Evolutionary conservation across 2,888 invertebrate genomes (phyloP), one percentile per base, ranked within the genome.

Genomic region (Cephus pygmeus): DNA sequence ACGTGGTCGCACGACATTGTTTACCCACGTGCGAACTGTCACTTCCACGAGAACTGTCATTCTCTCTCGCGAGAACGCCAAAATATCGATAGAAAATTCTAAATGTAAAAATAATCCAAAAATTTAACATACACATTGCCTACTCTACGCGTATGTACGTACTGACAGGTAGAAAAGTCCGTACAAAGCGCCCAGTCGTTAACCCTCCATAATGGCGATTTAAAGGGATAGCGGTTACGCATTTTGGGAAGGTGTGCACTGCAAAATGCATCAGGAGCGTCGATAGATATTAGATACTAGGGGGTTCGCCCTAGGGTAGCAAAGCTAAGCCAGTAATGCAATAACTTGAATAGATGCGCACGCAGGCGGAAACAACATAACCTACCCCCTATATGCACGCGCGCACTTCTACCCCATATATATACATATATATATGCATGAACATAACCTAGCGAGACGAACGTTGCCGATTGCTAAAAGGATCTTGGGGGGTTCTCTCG

Each of bases 251-350:
- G 89, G 88, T 88, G 88, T 82, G 85, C 87, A 82, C 84, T 85
- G 87, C 82, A 87, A 88, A 86, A 88, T 87, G 84, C 86, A 81
- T 80, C 83, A 79, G 77, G 80, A 79, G 79, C 79, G 80, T 78
- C 79, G 81, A 87, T 87, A 83, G 85, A 85, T 87, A 88, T 88
- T 86, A 86, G 87, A 87, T 87, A 87, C 82, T 79, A 82, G 79
- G 76, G 80, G 78, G 77, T 79, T 78, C 78, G 69, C 74, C 74
- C 68, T 36, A 81, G 85, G 84, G 84, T 84, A 83, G 86, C 83
- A 87, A 87, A 86, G 88, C 88, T 90, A 89, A 90, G 90, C 90
- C 90, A 85, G 89, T 90, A 90, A 90, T 90, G 90, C 90, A 90
- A 90, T 90, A 90, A 90, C 89, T 88, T 86, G 87, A 88, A 89